phyloP scores from a whole-genome alignment of 2,113 vertebrate species.

The Archocentrus centrarchus region DNA sequence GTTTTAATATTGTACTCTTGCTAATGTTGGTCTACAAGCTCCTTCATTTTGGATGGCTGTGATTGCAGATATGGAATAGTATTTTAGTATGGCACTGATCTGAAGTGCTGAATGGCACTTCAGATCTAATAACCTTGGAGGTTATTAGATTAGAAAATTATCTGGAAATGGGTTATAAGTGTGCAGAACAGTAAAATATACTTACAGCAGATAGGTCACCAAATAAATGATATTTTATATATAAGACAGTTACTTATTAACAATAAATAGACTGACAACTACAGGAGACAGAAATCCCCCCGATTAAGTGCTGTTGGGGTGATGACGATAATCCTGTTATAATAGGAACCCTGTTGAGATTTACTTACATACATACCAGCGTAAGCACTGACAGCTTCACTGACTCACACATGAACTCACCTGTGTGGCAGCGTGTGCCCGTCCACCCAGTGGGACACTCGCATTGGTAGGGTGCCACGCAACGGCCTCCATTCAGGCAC shows the following conservation, averaged over 20 bases:
- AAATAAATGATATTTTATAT: constrained; percentile 2
- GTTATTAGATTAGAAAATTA: background rate
- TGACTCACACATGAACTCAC: constrained; percentile 78
- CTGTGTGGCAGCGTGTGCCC: constrained; percentile 92
- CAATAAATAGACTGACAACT: background rate
- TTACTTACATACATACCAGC: background rate
- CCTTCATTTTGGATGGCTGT: background rate
- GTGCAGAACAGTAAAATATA: background rate
- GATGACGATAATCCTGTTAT: background rate
- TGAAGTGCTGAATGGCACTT: background rate
- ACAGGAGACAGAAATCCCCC: background rate
- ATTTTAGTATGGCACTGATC: background rate
- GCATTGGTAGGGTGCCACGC: constrained; percentile 93
- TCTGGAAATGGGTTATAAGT: background rate
- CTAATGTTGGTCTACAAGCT: background rate
- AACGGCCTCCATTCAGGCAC: constrained; percentile 94
- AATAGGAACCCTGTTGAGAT: background rate
- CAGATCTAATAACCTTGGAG: too few species aligned
- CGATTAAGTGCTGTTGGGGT: background rate
- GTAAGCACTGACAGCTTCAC: background rate
- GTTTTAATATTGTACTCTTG: background rate
- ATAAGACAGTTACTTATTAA: background rate
- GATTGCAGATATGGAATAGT: background rate
- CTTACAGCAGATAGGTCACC: background rate
- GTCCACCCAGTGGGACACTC: constrained; percentile 92